Evolutionary conservation across 2,113 vertebrate species (phyloP).

Genomic region (Cettia cetti): DNA sequence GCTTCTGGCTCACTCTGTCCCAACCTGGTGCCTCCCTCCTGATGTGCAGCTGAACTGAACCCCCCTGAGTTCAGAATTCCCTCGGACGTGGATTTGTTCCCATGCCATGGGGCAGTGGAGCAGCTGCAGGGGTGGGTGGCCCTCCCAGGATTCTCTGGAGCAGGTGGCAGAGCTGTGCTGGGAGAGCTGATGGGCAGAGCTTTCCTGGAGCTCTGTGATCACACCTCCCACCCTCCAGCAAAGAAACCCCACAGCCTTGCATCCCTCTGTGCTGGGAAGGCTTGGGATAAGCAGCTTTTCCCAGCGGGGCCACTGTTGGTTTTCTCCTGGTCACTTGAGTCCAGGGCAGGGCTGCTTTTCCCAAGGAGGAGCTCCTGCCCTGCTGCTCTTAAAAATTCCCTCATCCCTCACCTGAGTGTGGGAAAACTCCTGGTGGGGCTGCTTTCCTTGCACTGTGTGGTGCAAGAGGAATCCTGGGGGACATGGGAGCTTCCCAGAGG

Average conservation of each 20-base stretch:
- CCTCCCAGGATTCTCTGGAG: not conserved
- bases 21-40: not conserved
- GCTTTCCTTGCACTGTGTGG: fast-evolving
- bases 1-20: not conserved
- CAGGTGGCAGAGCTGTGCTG: not conserved
- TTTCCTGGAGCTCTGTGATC: not conserved
- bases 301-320: fast-evolving
- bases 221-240: not conserved
- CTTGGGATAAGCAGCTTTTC: not conserved
- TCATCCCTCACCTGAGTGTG: not conserved
- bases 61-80: not conserved
- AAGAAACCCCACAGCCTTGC: not conserved
- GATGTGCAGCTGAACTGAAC: not conserved
- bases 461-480: not conserved
- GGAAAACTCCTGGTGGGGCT: not conserved
- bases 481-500: not conserved
- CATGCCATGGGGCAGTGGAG: fast-evolving
- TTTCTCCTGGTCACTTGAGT: not conserved
- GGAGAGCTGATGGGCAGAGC: not conserved
- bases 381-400: not conserved
- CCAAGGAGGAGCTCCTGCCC: not conserved
- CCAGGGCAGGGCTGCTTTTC: not conserved
- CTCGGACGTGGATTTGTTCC: not conserved
- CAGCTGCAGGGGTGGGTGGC: not conserved
- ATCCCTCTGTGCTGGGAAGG: not conserved